Evolutionary conservation across 2,797 vertebrate species (phyloP), one percentile per base, ranked within the genome.

Genomic region (Muscicapa striata): DNA sequence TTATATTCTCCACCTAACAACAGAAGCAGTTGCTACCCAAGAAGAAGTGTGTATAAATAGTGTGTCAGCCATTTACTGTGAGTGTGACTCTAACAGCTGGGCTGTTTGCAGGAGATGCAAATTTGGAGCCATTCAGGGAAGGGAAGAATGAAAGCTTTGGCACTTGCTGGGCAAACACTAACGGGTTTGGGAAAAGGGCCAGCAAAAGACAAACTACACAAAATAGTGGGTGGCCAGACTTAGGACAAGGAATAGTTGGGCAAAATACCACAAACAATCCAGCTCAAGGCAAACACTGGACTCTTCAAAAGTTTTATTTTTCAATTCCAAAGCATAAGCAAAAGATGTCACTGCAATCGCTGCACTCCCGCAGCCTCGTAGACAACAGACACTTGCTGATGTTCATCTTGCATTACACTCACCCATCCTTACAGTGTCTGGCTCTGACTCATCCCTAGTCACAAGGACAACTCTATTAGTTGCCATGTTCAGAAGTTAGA

Each of bases 51-150:
- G 76, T 94, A 80, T 93, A 95, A 97, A 98, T 95, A 97, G 94
- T 75, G 93, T 82, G 96, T 92, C 97, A 96, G 93, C 96, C 97
- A 95, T 97, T 95, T 97, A 96, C 66, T 83, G 76, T 26, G 74
- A 96, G 89, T 78, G 96, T 75, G 94, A 95, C 95, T 96, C 88
- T 80, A 96, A 97, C 98, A 98, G 97, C 97, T 97, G 97, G 96
- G 93, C 89, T 94, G 96, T 97, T 97, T 97, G 97, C 97, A 96
- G 77, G 93, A 94, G 94, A 97, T 97, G 97, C 97, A 98, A 98
- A 98, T 97, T 75, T 75, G 43, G 77, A 96, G 93, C 97, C 96
- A 85, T 96, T 97, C 93, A 86, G 78, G 52, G 89, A 92, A 96
- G 76, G 76, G 91, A 96, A 97, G 96, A 97, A 96, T 96, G 96